These are phyloP conservation scores for Sympetrum striolatum DNA, from an alignment of 2,888 invertebrate genomes.

Conservation along the genomic window DNA sequence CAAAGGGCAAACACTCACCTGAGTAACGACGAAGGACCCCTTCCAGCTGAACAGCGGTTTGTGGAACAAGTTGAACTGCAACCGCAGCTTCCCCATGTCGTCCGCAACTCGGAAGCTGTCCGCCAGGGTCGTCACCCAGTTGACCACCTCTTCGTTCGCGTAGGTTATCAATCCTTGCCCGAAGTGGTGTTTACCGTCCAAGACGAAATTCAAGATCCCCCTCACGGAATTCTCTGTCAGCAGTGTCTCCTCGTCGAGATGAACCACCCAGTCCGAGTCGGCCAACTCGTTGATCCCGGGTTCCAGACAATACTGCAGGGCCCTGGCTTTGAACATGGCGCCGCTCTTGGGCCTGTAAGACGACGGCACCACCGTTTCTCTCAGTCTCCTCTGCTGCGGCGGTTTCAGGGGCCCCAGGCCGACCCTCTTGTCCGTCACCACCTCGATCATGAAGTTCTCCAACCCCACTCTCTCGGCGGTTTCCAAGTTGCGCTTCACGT, in stretches of 20 bases:
- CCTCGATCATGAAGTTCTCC: constrained; percentile 95
- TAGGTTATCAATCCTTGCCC: constrained; percentile 96
- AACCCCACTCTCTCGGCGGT: constrained; percentile 87
- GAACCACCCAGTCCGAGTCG: constrained; percentile 96
- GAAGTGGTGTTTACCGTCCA: constrained; percentile 93
- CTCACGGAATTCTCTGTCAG: constrained; percentile 89
- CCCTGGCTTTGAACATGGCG: constrained; percentile 92
- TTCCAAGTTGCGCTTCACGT: constrained; percentile 86
- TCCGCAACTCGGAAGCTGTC: constrained; percentile 96
- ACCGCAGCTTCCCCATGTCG: constrained; percentile 94
- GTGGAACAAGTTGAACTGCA: constrained; percentile 92
- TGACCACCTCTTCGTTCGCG: constrained; percentile 94
- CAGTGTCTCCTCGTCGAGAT: constrained; percentile 95
- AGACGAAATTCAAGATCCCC: constrained; percentile 92
- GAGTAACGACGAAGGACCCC: constrained; percentile 96
- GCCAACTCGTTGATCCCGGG: constrained; percentile 82
- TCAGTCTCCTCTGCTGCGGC: constrained; percentile 71
- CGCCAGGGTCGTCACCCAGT: constrained; percentile 95
- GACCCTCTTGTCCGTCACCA: constrained; percentile 90
- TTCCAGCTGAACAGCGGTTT: constrained; percentile 98
- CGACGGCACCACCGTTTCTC: constrained; percentile 88
- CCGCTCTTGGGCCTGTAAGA: constrained; percentile 88
- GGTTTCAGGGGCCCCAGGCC: constrained; percentile 67
- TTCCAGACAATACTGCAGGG: constrained; percentile 94
- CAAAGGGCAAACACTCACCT: constrained; percentile 66